A percentile compares a stretch with the other conserved stretches of the same genome.
Conservation (phyloP, 2,888 invertebrate genomes). For the Brachycybe producta region DNA sequence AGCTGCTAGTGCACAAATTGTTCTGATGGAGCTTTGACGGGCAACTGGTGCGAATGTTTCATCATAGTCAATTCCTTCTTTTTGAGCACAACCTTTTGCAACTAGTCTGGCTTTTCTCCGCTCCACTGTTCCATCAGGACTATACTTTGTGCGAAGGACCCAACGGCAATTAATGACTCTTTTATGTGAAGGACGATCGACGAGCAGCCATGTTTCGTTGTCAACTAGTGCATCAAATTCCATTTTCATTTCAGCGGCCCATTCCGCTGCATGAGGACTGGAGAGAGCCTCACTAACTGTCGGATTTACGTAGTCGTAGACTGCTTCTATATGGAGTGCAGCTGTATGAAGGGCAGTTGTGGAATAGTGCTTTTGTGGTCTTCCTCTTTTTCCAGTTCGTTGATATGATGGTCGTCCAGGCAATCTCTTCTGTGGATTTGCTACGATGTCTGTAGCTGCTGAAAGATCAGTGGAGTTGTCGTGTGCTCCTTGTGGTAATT, state of each 20-base stretch:
- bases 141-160: slow-evolving; percentile 8
- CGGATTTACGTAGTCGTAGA: no score
- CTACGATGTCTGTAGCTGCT: no score
- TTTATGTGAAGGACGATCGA: slow-evolving; percentile 1
- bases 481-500: no score
- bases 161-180: slow-evolving; percentile 11
- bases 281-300: slow-evolving; percentile 4
- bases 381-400: no score
- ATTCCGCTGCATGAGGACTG: not conserved
- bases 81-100: slow-evolving; percentile 10
- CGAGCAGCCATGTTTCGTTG: slow-evolving; percentile 8
- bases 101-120: slow-evolving; percentile 9
- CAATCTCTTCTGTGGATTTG: no score
- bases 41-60: slow-evolving; percentile 13
- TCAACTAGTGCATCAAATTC: slow-evolving; percentile 12
- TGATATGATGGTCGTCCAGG: no score
- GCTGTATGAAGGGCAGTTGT: no score
- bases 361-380: no score
- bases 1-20: slow-evolving; percentile 5
- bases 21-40: slow-evolving; percentile 5
- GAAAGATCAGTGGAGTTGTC: no score
- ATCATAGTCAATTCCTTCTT: slow-evolving; percentile 1
- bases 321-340: no score
- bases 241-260: not conserved
- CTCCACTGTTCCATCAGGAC: not conserved